Base-by-base conservation (phyloP, 2,888 invertebrate species). In the Pyrochroa serraticornis region DNA sequence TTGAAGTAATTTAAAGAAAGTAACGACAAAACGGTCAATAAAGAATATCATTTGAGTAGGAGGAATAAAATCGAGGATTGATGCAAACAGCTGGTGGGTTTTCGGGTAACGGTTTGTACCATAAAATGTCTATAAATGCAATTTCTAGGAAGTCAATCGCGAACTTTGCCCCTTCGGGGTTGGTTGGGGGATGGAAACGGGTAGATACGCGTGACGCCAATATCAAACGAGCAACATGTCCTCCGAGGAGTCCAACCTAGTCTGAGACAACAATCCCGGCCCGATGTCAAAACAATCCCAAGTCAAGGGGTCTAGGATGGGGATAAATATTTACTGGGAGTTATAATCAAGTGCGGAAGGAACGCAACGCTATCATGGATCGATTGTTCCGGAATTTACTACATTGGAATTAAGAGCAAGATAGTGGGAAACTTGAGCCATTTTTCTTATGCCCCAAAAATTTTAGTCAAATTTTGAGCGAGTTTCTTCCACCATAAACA, bases 41-140 rank as follows among this genome's bases (percentile, higher is more conserved):
- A 60, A 60, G 60, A 55, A 56, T 60, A 60, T 56, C 56, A 60
- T 60, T 60, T 51, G 60, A 51, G 60, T 47, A 47, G 32, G 48
- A 52, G 51, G 48, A 60, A 60, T 60, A 60, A 60, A 60, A 60
- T 60, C 56, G 60, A 60, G 56, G 48, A 60, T 60, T 60, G 60
- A 60, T 60, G 60, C 60, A 60, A 60, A 60, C 60, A 60, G 48
- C 51, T 55, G 55, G 47, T 51, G 60, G 56, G 56, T 56, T 60
- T 55, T 47, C 60, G 55, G 56, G 56, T 60, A 61, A 58, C 61
- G 50, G 44, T 51, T 58, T 52, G 48, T 54, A 55, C 58, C 44
- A 58, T 58, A 62, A 62, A 58, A 62, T 51, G 61, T 55, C 58
- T 51, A 59, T 59, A 59, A 62, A 62, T 62, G 62, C 59, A 59